Evolutionary conservation across 2,888 invertebrate species (phyloP), one percentile per base, ranked within the genome.

Genomic region (Archips crataeganus): DNA sequence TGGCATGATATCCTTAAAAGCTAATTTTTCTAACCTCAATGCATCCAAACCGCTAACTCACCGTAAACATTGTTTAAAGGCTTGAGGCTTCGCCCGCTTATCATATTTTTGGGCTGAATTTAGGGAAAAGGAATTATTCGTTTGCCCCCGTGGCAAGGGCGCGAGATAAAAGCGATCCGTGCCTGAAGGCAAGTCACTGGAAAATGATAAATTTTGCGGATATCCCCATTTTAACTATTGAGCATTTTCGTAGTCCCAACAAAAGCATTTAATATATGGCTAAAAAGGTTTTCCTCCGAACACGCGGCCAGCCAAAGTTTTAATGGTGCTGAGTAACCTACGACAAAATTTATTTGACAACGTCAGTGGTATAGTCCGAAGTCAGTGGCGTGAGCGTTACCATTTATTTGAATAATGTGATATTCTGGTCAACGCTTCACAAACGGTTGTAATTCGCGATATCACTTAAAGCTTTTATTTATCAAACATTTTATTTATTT

Each of bases 141-240:
- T 81, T 81, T 45, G 74, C 67, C 78, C 57, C 70, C 70, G 69
- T 76, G 75, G 77, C 74, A 78, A 79, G 76, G 81, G 74, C 59
- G 60, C 67, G 62, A 82, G 84, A 85, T 86, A 85, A 86, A 86
- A 82, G 81, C 79, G 80, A 80, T 79, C 79, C 79, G 51, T 68
- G 80, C 81, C 81, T 73, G 63, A 75, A 79, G 82, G 80, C 80
- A 82, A 84, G 84, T 81, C 82, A 79, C 79, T 82, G 82, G 78
- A 80, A 86, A 82, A 85, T 87, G 84, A 87, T 86, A 84, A 83
- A 87, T 86, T 78, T 78, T 77, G 74, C 79, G 75, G 78, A 80
- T 79, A 81, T 84, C 78, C 82, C 78, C 78, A 75, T 85, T 82
- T 74, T 83, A 83, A 81, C 80, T 80, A 82, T 79, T 76, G 78